phyloP scores from a whole-genome alignment of 2,888 invertebrate genomes.

The Elegia similella region DNA sequence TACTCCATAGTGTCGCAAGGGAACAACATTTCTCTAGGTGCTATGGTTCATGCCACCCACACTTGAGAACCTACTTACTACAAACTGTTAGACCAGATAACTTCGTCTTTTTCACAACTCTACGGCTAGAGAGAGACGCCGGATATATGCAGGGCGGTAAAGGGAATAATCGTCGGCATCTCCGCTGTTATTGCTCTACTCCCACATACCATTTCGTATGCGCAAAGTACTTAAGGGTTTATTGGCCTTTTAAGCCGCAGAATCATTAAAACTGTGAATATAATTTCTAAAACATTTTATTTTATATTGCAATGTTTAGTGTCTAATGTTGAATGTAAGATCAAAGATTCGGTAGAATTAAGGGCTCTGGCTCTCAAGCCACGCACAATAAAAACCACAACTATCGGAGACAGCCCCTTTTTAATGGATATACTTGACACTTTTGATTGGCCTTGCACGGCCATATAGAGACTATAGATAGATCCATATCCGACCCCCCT shows the following conservation, averaged over 20 bases:
- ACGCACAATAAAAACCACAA: no score
- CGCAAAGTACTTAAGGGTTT: constrained; percentile 56
- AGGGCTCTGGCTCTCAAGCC: no score
- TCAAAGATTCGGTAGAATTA: no score
- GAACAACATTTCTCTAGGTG: constrained; percentile 51
- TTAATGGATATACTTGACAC: no score
- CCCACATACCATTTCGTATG: constrained; percentile 58
- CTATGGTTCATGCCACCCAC: constrained; percentile 60
- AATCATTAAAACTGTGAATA: constrained; percentile 1
- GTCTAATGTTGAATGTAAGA: no score
- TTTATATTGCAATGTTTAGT: no score
- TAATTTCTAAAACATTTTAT: no score
- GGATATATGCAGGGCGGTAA: constrained; percentile 25
- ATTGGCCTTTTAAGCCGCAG: constrained; percentile 51
- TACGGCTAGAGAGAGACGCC: constrained; percentile 21
- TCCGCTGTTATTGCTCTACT: constrained; percentile 55
- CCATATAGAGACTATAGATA: no score
- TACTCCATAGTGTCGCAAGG: constrained; percentile 53
- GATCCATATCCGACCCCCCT: no score
- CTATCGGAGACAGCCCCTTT: no score
- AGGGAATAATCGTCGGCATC: constrained; percentile 60
- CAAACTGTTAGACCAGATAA: constrained; percentile 26
- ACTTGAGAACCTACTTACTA: constrained; percentile 36
- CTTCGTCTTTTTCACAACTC: constrained; percentile 25
- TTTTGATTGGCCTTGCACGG: no score